A percentile compares a stretch with the other conserved stretches of the same genome.
phyloP scores from a whole-genome alignment of 2,797 vertebrate species.

The Gallinago stenura region DNA sequence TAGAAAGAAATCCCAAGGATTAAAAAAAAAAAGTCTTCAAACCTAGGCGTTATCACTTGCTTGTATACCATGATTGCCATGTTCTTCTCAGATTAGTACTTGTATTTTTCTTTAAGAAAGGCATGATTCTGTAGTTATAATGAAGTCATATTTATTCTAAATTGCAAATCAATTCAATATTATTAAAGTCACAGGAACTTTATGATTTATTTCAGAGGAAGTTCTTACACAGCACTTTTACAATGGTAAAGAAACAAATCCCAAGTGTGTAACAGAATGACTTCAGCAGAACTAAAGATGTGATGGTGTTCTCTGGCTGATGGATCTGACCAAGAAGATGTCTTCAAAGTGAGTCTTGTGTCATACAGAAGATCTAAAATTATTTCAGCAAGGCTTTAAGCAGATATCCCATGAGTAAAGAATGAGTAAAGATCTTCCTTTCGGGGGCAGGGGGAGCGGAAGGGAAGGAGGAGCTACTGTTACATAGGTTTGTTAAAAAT shows the following conservation, averaged over 20 bases:
- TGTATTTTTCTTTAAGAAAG: neutral
- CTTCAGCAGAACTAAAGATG: neutral
- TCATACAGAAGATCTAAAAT: neutral
- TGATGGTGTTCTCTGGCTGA: neutral
- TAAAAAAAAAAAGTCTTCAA: neutral
- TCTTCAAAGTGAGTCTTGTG: neutral
- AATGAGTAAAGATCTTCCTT: neutral
- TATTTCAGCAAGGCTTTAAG: neutral
- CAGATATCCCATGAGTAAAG: neutral
- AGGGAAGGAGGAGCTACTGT: neutral
- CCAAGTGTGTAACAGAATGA: neutral
- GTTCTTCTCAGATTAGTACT: neutral
- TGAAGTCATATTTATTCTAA: neutral
- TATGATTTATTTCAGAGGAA: neutral
- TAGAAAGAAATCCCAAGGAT: neutral
- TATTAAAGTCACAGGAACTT: neutral
- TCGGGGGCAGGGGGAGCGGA: neutral
- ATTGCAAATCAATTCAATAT: neutral
- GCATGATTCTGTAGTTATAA: neutral
- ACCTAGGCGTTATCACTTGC: neutral
- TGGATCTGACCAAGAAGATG: neutral
- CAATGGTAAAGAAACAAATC: neutral
- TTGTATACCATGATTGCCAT: neutral
- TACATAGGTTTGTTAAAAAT: neutral
- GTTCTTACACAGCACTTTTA: neutral